Percentiles rank a stretch among this genome's conserved stretches.
phyloP scores from a whole-genome alignment of 2,797 vertebrate species.

The Anableps anableps region DNA sequence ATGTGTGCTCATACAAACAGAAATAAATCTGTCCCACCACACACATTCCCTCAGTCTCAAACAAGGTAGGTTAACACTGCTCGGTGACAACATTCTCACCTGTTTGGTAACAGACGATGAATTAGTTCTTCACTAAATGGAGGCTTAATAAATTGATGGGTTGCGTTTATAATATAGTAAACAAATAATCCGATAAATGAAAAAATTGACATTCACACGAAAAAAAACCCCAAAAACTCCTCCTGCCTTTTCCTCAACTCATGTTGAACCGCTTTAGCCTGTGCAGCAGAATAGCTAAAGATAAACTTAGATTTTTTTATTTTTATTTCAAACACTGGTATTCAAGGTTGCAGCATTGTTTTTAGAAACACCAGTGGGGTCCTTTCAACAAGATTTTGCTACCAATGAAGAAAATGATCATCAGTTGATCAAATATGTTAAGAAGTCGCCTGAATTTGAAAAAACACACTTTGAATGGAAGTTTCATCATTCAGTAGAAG shows the following conservation, averaged over 20 bases:
- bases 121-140: conserved; percentile 13
- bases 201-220: conserved; percentile 29
- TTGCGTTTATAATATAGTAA: conserved; percentile 5
- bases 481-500: neutral
- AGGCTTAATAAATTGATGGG: conserved; percentile 6
- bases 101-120: conserved; percentile 49
- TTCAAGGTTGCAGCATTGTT: neutral
- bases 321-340: neutral
- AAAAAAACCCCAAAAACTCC: neutral
- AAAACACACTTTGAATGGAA: neutral
- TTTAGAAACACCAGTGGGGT: neutral
- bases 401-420: neutral
- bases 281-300: conserved; percentile 31
- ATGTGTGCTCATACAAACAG: conserved; percentile 25
- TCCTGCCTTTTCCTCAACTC: conserved; percentile 51
- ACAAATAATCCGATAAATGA: conserved; percentile 10
- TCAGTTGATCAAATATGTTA: neutral
- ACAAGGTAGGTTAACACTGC: conserved; percentile 28
- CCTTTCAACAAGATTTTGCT: neutral
- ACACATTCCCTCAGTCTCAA: conserved; percentile 19
- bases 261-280: conserved; percentile 52
- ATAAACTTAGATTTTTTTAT: neutral
- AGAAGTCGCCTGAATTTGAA: neutral
- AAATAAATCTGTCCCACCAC: conserved; percentile 8
- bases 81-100: conserved; percentile 14